Percentiles rank a stretch among this genome's conserved stretches.
Evolutionary conservation across 2,797 vertebrate species (phyloP).

Genomic region (Jordanella pulchra): DNA sequence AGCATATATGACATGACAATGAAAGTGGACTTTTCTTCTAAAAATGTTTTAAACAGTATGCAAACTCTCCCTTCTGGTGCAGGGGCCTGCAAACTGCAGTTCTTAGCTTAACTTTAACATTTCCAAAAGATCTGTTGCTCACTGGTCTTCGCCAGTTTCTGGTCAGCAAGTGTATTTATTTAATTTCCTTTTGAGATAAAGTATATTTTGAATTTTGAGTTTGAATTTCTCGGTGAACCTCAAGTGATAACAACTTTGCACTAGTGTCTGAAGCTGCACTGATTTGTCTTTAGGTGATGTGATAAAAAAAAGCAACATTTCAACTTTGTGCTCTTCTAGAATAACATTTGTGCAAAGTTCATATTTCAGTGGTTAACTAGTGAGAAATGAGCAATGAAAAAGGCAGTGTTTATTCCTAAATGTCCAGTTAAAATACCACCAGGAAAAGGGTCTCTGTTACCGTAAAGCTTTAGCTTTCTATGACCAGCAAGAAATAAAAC

Average conservation of each 20-base stretch:
- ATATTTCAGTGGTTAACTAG: slow-evolving; percentile 9
- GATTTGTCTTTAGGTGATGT: background rate
- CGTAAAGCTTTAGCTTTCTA: slow-evolving; percentile 38
- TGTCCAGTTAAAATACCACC: slow-evolving; percentile 16
- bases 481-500: slow-evolving; percentile 47
- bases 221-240: no score
- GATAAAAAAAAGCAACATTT: background rate
- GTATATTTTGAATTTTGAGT: no score
- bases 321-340: background rate
- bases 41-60: background rate
- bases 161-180: no score
- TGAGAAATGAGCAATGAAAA: slow-evolving; percentile 3
- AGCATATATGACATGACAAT: background rate
- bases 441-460: slow-evolving; percentile 23
- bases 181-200: no score
- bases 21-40: background rate
- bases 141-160: background rate
- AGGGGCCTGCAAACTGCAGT: no score
- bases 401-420: slow-evolving; percentile 19
- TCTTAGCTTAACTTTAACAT: no score
- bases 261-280: background rate
- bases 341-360: background rate
- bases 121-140: background rate
- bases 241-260: slow-evolving; percentile 28
- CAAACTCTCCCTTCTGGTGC: no score